phyloP scores from a whole-genome alignment of 2,888 invertebrate species.

The Drosophila mettleri region DNA sequence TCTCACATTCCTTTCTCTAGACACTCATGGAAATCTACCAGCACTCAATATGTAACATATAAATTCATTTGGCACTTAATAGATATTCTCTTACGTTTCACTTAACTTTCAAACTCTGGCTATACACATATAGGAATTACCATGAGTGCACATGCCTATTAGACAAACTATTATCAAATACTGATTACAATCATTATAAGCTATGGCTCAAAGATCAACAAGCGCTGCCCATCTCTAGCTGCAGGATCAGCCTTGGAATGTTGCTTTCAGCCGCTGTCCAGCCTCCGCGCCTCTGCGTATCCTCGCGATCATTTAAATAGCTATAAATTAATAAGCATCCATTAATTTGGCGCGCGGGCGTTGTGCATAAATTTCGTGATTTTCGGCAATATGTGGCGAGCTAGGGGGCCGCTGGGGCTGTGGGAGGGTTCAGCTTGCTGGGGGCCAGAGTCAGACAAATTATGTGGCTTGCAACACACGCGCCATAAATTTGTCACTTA shows the following conservation, averaged over 20 bases:
- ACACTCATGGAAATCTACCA: too few relatives aligned
- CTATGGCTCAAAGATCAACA: background rate
- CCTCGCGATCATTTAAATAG: conserved; percentile 77
- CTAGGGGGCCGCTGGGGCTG: background rate
- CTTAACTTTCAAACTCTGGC: too few relatives aligned
- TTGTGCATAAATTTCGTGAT: conserved; percentile 74
- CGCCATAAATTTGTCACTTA: conserved; percentile 80
- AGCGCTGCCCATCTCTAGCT: conserved; percentile 26
- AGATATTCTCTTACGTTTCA: background rate
- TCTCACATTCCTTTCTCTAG: too few relatives aligned
- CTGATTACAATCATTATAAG: background rate
- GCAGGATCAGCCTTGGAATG: conserved; percentile 66
- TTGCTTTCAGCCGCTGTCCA: conserved; percentile 28
- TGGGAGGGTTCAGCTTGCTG: conserved; percentile 13
- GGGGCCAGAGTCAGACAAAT: conserved; percentile 73
- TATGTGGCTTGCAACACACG: conserved; percentile 79
- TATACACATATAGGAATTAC: background rate
- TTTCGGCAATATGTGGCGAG: conserved; percentile 47
- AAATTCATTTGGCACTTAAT: background rate
- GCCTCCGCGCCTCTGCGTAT: conserved; percentile 19
- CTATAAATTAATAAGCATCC: conserved; percentile 80
- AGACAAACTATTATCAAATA: background rate
- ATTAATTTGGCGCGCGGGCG: conserved; percentile 78
- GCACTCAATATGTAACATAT: too few relatives aligned
- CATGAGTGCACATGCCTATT: background rate